A percentile compares a stretch with the other conserved stretches of the same genome.
phyloP scores from a whole-genome alignment of 2,888 invertebrate species.

The Arctia plantaginis region DNA sequence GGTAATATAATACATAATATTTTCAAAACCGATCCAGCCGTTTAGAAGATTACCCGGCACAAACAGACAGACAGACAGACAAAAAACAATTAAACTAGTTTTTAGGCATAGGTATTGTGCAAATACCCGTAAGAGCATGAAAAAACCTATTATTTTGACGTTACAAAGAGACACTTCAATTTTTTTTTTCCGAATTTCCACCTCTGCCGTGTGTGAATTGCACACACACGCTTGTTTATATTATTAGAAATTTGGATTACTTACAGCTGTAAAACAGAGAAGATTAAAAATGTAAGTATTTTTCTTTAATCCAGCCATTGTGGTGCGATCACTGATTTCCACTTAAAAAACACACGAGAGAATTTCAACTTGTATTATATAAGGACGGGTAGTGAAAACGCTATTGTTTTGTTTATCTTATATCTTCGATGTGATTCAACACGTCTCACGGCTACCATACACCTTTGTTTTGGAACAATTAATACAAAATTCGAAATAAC shows the following conservation, averaged over 20 bases:
- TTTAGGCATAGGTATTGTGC: too few relatives aligned
- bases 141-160: too few relatives aligned
- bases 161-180: too few relatives aligned
- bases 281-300: background rate
- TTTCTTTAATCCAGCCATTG: constrained; percentile 25
- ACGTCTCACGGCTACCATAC: constrained; percentile 32
- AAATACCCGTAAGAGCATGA: too few relatives aligned
- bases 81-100: too few relatives aligned
- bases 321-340: constrained; percentile 26
- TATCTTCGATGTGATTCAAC: constrained; percentile 39
- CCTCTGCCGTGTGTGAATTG: too few relatives aligned
- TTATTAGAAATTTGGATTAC: constrained; percentile 7
- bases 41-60: too few relatives aligned
- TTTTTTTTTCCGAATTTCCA: too few relatives aligned
- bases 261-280: constrained; percentile 27
- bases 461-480: constrained; percentile 16
- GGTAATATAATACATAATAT: too few relatives aligned
- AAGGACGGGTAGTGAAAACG: constrained; percentile 51
- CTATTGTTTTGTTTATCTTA: constrained; percentile 49
- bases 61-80: too few relatives aligned
- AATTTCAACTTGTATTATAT: constrained; percentile 38
- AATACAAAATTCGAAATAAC: background rate
- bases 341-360: constrained; percentile 47
- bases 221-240: too few relatives aligned
- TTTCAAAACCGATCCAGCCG: too few relatives aligned